Percentiles rank a stretch among this genome's conserved stretches.
Evolutionary conservation across 2,113 vertebrate genomes (phyloP).

Genomic region (Calypte anna): DNA sequence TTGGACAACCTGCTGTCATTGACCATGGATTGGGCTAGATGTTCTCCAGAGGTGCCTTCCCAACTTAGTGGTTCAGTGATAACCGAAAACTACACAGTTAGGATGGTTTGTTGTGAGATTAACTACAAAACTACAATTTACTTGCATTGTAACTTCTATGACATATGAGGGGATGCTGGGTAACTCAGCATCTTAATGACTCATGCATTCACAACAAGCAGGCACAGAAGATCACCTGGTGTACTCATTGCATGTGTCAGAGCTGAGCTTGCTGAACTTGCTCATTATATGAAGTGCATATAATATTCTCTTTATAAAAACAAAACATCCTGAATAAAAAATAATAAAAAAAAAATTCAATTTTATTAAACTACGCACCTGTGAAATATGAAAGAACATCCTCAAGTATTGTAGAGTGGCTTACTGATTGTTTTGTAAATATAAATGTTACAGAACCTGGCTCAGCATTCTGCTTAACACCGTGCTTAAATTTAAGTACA

Average conservation of each 20-base stretch:
- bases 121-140: neutral
- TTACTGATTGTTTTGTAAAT: slow-evolving; percentile 8
- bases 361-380: slow-evolving; percentile 52
- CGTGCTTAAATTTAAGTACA: neutral
- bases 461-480: neutral
- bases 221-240: neutral
- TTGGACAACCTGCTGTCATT: neutral
- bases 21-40: neutral
- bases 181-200: neutral
- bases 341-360: neutral
- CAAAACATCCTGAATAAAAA: slow-evolving; percentile 41
- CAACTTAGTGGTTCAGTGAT: neutral
- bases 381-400: slow-evolving; percentile 41
- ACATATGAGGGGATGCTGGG: neutral
- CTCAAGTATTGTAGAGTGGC: neutral
- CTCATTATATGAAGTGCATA: neutral
- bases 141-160: neutral
- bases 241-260: neutral
- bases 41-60: neutral
- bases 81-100: neutral
- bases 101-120: neutral
- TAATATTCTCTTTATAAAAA: slow-evolving; percentile 40
- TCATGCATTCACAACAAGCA: neutral
- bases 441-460: neutral
- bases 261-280: neutral